Conservation (phyloP, 2,888 invertebrate species). For the Tetropium fuscum region DNA sequence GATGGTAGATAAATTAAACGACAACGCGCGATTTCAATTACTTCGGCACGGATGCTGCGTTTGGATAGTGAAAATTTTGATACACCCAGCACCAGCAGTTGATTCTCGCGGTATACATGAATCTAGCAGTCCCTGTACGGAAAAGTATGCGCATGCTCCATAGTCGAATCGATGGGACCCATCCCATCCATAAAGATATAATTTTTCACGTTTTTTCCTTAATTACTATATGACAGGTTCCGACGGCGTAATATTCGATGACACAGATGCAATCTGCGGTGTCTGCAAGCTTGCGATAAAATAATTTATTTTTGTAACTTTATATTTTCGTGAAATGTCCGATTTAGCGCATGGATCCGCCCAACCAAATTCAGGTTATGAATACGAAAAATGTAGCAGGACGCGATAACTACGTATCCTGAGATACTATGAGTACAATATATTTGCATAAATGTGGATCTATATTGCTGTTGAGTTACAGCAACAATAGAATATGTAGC, state of each 20-base stretch:
- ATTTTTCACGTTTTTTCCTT: slow-evolving; percentile 40
- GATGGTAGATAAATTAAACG: slow-evolving; percentile 33
- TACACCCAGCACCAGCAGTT: slow-evolving; percentile 29
- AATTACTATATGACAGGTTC: slow-evolving; percentile 27
- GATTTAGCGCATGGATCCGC: slow-evolving; percentile 7
- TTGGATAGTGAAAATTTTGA: slow-evolving; percentile 31
- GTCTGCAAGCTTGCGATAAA: slow-evolving; percentile 11
- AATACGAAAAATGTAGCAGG: neutral
- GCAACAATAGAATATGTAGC: too few species aligned
- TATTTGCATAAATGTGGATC: too few species aligned
- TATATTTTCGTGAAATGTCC: too few species aligned
- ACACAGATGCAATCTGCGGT: slow-evolving; percentile 8
- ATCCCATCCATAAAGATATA: slow-evolving; percentile 57
- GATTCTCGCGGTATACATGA: slow-evolving; percentile 46
- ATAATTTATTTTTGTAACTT: slow-evolving; percentile 18
- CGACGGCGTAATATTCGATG: slow-evolving; percentile 10
- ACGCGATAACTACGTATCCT: too few species aligned
- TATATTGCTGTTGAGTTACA: too few species aligned
- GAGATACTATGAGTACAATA: too few species aligned
- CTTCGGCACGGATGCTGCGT: slow-evolving; percentile 29
- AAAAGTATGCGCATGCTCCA: slow-evolving; percentile 57
- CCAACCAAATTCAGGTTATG: neutral
- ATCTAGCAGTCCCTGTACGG: slow-evolving; percentile 54
- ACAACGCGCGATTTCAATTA: slow-evolving; percentile 31
- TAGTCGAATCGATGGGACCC: slow-evolving; percentile 64